phyloP scores from a whole-genome alignment of 64 coral and sea anemone species.

The Montipora foliosa region DNA sequence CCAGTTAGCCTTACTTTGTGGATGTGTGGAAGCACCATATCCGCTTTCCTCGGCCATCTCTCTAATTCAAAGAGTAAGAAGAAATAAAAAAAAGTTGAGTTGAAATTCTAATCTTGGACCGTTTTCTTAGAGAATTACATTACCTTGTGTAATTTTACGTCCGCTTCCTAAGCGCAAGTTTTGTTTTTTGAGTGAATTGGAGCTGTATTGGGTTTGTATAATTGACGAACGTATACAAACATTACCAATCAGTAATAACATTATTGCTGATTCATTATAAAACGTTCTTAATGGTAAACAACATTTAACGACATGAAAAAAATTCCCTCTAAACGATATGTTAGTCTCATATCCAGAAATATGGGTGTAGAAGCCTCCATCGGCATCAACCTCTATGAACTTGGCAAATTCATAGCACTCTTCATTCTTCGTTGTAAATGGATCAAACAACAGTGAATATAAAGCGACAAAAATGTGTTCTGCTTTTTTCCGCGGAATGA shows the following conservation, averaged over 20 bases:
- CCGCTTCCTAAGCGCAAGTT: background rate
- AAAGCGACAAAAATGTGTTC: background rate
- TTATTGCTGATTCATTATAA: background rate
- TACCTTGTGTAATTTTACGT: background rate
- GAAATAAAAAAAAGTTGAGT: background rate
- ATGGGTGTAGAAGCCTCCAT: too few species aligned
- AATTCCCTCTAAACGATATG: background rate
- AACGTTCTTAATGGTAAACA: background rate
- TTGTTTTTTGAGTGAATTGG: background rate
- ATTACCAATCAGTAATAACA: background rate
- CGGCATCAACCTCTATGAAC: background rate
- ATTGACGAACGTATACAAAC: background rate
- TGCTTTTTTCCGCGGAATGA: background rate
- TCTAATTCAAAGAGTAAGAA: background rate
- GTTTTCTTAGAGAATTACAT: background rate
- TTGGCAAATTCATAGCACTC: background rate
- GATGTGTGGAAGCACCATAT: background rate
- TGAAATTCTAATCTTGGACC: background rate
- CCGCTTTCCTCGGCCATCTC: background rate
- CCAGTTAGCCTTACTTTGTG: conserved; percentile 37
- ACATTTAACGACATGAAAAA: background rate
- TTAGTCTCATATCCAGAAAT: background rate
- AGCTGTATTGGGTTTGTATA: background rate
- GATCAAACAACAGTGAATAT: background rate
- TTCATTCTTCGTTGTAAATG: background rate